Conservation (phyloP, 2,888 invertebrate species). For the Drosophila anomalata region DNA sequence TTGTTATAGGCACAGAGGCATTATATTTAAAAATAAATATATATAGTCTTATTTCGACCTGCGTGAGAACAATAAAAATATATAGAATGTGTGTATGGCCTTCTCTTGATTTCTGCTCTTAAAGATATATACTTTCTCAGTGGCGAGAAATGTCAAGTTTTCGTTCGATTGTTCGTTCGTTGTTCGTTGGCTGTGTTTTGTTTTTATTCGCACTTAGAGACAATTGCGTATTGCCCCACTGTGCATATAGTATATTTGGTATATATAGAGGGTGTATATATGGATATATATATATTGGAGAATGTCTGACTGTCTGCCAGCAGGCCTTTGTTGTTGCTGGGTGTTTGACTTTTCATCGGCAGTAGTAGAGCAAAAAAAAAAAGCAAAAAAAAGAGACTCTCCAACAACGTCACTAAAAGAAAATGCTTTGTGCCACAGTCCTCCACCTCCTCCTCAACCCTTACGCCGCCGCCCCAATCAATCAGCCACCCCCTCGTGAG, state of each 20-base stretch:
- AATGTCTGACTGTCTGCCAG: conserved; percentile 71
- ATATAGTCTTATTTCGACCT: conserved; percentile 52
- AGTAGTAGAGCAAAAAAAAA: conserved; percentile 46
- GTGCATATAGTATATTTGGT: conserved; percentile 41
- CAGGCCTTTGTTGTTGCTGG: conserved; percentile 40
- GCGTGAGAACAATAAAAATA: conserved; percentile 71
- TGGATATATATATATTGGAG: conserved; percentile 28
- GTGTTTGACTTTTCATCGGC: conserved; percentile 66
- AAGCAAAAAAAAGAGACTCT: conserved; percentile 32
- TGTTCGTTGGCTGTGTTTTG: conserved; percentile 20
- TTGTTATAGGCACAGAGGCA: conserved; percentile 55
- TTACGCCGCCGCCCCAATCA: conserved; percentile 50
- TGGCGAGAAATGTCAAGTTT: conserved; percentile 61
- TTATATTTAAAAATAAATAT: conserved; percentile 74
- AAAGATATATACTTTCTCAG: conserved; percentile 40
- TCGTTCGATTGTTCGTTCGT: conserved; percentile 16
- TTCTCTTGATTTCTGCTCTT: conserved; percentile 28
- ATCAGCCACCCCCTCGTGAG: conserved; percentile 39
- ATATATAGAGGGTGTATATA: conserved; percentile 4
- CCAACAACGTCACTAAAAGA: conserved; percentile 66
- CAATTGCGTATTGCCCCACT: conserved; percentile 62
- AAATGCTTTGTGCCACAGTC: conserved; percentile 11
- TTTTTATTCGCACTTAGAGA: conserved; percentile 61
- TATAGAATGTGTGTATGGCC: conserved; percentile 17
- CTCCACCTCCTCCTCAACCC: conserved; percentile 4